Evolutionary conservation across 2,113 vertebrate species (phyloP).

Genomic region (Bos indicus): DNA sequence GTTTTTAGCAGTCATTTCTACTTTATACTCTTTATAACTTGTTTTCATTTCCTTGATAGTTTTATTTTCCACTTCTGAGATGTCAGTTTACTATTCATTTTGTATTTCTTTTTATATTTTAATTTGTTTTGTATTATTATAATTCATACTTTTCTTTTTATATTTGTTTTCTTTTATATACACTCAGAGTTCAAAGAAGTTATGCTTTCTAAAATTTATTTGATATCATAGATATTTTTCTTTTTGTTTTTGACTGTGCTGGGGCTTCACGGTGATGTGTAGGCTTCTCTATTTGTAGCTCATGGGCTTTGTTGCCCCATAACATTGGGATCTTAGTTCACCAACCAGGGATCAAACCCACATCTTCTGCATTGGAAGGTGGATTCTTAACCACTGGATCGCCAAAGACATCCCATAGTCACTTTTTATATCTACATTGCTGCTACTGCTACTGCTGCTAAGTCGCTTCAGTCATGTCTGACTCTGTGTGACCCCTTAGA

Average conservation of each 20-base stretch:
- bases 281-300: neutral
- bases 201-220: neutral
- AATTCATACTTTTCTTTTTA: neutral
- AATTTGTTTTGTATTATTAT: neutral
- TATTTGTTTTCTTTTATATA: neutral
- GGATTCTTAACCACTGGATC: neutral
- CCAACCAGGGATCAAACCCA: neutral
- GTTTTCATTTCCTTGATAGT: neutral
- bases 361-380: neutral
- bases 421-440: neutral
- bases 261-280: neutral
- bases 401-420: neutral
- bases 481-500: no score
- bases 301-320: neutral
- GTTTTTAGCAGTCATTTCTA: neutral
- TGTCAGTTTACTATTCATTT: neutral
- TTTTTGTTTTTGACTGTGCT: neutral
- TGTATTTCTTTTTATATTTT: neutral
- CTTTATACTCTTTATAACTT: neutral
- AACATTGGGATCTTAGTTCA: neutral
- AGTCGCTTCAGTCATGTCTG: no score
- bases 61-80: neutral
- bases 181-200: neutral
- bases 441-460: no score
- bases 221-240: neutral